Evolutionary conservation across 2,113 vertebrate genomes (phyloP), one percentile per base, ranked within the genome.

Genomic region (Marmota flaviventris): DNA sequence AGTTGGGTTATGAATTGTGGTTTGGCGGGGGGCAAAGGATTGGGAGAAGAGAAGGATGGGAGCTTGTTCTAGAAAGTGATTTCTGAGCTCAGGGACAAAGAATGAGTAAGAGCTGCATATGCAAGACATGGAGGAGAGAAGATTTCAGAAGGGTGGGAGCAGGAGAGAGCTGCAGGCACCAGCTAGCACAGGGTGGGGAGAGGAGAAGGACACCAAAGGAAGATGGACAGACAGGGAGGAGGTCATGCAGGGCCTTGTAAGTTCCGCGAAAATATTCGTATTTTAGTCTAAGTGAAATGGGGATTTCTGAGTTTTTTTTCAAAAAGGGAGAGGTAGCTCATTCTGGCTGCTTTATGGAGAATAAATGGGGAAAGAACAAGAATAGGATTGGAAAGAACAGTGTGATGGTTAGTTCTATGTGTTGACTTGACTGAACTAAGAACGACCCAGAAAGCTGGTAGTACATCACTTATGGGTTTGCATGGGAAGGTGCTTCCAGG

Each of bases 211-310:
- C 11, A 2, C 1, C 11, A 16, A 56, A 11, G 27, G 34, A 12
- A 42, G 63, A n/a, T 67, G 67, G 27, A 11, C 48, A 5, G 42
- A 27, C 8, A 8, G 0, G 3, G 20, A 65, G 58, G 76, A 78
- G 63, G 51, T 58, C 85, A 53, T 2, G 20, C 14, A 20, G 56
- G 45, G 18, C 32, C 18, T n/a, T 73, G 25, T 22, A 42, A 70
- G 16, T 72, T 85, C 72, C 63, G 51, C 48, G 51, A 53, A 82
- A 37, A 53, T 8, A 6, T 24, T 45, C 51, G 72, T 4, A 70
- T 58, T 94, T 70, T 34, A 32, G 27, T 42, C 37, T 51, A 51
- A 78, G 58, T 58, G 27, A 86, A 92, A 92, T 51, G 75, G 32
- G 70, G 82, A 51, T n/a, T 92, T 86, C 3, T 5, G 75, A 58